Evolutionary conservation across 1,140 invertebrate species (phyloP), one percentile per base, ranked within the genome.

Genomic region (Micrasema longulum): DNA sequence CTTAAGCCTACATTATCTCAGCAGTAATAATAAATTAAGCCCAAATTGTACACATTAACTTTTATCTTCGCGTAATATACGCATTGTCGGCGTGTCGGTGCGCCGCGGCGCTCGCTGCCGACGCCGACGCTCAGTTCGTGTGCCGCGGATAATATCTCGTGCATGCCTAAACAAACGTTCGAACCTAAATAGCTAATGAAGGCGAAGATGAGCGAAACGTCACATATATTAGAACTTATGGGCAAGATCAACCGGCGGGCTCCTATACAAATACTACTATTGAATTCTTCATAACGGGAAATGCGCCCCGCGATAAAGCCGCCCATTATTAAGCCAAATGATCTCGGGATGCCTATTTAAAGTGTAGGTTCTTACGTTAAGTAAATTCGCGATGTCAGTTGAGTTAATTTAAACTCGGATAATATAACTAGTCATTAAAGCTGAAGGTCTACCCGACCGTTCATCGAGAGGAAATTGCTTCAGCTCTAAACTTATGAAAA

Each of bases 161-260:
- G 69, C 63, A 70, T 64, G 74, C 74, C 74, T 75, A 75, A 75
- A 75, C 74, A 75, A 75, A 69, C 74, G 67, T 65, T 63, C 74
- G 70, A 71, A 75, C 70, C 70, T 75, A 75, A 75, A 75, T 75
- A 75, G 74, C 74, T 75, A 75, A 75, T 75, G 74, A 75, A 72
- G 70, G 74, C 70, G 45, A 69, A 75, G 73, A 75, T 72, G 70
- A 72, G 70, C 69, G 41, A 64, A 71, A 65, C 66, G 74, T 75
- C 74, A 70, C 74, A 63, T 72, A 72, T 64, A 69, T 72, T 69
- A 72, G 41, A 67, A 18, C 64, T 75, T 75, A 75, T 72, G 57
- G 62, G 18, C 26, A 43, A 65, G 55, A 52, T 71, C 57, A 48
- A 26, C 45, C 55, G 7, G 60, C 43, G 53, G 64, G 14, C 45